These are phyloP conservation scores for Nesidiocoris tenuis DNA, from an alignment of 2,888 invertebrate species.

Conservation along the genomic window DNA sequence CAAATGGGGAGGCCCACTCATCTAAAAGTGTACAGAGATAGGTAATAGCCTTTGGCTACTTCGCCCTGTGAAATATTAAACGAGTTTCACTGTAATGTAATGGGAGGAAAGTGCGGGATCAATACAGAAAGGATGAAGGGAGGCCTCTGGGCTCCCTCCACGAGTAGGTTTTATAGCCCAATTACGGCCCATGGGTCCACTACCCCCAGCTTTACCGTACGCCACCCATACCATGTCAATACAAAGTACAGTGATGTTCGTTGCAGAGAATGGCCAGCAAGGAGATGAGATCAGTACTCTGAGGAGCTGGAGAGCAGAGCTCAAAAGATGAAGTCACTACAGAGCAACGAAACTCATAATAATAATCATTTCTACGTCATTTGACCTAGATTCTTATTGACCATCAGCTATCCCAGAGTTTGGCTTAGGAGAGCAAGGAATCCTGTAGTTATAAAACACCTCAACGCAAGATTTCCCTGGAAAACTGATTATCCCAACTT, in stretches of 20 bases:
- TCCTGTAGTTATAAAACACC: no score
- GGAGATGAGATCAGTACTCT: not conserved
- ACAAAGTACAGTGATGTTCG: not conserved
- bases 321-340: no score
- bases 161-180: constrained; percentile 43
- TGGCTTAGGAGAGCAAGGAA: no score
- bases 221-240: not conserved
- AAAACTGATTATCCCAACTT: no score
- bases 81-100: constrained; percentile 44
- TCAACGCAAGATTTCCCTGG: no score
- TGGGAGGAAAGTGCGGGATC: constrained; percentile 42
- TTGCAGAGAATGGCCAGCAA: not conserved
- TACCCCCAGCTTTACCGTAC: no score
- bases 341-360: no score
- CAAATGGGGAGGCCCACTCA: constrained; percentile 42
- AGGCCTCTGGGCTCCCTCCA: not conserved
- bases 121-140: constrained; percentile 24
- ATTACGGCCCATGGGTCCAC: constrained; percentile 26
- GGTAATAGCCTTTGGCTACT: constrained; percentile 44
- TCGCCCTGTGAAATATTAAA: constrained; percentile 43
- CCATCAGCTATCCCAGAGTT: no score
- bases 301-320: not conserved
- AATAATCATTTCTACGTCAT: no score
- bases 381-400: no score
- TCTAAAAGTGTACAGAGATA: constrained; percentile 45